phyloP scores from a whole-genome alignment of 1,140 invertebrate genomes.

The Eumeta japonica region DNA sequence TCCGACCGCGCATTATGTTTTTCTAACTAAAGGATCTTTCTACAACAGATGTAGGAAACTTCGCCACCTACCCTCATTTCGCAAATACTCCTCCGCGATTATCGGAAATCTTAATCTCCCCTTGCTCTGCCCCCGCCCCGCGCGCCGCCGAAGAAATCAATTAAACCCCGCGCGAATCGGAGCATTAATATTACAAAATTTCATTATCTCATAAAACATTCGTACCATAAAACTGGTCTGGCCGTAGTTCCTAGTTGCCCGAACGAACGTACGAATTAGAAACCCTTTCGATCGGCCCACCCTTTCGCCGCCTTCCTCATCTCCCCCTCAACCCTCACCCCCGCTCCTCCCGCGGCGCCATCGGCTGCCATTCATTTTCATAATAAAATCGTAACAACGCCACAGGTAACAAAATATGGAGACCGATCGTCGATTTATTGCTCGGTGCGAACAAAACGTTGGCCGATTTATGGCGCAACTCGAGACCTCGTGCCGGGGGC shows the following conservation, averaged over 20 bases:
- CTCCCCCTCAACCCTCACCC: slow-evolving; percentile 9
- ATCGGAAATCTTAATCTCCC: too few species aligned
- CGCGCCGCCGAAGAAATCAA: slow-evolving; percentile 33
- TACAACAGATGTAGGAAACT: too few species aligned
- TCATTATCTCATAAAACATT: slow-evolving; percentile 56
- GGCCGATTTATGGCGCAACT: slow-evolving; percentile 30
- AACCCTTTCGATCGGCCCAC: slow-evolving; percentile 45
- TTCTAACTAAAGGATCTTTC: too few species aligned
- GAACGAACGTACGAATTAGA: slow-evolving; percentile 49
- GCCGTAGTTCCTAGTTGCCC: slow-evolving; percentile 43
- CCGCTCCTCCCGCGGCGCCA: slow-evolving; percentile 10
- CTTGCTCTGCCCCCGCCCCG: too few species aligned
- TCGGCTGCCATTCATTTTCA: slow-evolving; percentile 51
- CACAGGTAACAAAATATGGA: slow-evolving; percentile 54
- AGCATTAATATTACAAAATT: slow-evolving; percentile 56
- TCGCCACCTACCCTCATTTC: too few species aligned
- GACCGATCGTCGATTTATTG: slow-evolving; percentile 40
- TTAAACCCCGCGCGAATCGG: slow-evolving; percentile 28
- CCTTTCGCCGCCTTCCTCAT: slow-evolving; percentile 8
- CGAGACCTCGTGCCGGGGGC: slow-evolving; percentile 17
- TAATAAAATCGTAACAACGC: slow-evolving; percentile 56
- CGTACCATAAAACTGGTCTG: slow-evolving; percentile 42
- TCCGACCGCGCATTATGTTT: too few species aligned
- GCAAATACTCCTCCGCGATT: too few species aligned
- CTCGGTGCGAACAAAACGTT: slow-evolving; percentile 24